Conservation (phyloP, 1,140 invertebrate species). For the Chironomus striatipennis region DNA sequence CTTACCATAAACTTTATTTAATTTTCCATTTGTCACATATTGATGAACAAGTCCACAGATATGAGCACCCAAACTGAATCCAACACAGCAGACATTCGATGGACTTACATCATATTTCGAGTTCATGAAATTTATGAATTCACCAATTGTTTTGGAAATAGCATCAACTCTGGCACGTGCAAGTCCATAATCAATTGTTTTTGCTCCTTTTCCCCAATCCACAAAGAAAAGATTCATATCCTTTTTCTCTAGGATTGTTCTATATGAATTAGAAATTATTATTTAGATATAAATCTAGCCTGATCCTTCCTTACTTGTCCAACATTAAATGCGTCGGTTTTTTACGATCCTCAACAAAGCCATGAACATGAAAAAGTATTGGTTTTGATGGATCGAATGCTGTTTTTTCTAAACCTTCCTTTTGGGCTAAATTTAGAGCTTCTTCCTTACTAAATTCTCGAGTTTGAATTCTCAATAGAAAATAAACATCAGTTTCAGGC, state of each 20-base stretch:
- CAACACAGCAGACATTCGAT: constrained; percentile 51
- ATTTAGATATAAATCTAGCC: not conserved
- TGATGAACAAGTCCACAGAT: not conserved
- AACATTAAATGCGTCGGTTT: not conserved
- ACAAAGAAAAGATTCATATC: not conserved
- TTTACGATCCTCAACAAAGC: not conserved
- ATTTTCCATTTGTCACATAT: constrained; percentile 30
- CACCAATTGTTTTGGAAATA: constrained; percentile 44
- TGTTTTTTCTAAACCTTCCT: not conserved
- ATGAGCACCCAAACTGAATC: constrained; percentile 61
- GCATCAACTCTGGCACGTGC: constrained; percentile 43
- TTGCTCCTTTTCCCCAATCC: constrained; percentile 34
- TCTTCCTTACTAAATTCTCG: not conserved
- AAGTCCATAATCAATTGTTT: constrained; percentile 39
- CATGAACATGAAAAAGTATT: not conserved
- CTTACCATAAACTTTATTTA: constrained; percentile 24
- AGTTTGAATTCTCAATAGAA: not conserved
- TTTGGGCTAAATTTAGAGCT: not conserved
- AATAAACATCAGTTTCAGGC: not conserved
- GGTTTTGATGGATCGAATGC: not conserved
- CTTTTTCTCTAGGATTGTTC: not conserved
- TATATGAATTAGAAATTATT: not conserved
- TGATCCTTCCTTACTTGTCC: not conserved
- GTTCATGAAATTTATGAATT: constrained; percentile 46
- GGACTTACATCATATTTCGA: constrained; percentile 43